These are phyloP conservation scores for Ornithoptera alexandrae DNA, from an alignment of 2,888 invertebrate genomes.

Conservation along the genomic window DNA sequence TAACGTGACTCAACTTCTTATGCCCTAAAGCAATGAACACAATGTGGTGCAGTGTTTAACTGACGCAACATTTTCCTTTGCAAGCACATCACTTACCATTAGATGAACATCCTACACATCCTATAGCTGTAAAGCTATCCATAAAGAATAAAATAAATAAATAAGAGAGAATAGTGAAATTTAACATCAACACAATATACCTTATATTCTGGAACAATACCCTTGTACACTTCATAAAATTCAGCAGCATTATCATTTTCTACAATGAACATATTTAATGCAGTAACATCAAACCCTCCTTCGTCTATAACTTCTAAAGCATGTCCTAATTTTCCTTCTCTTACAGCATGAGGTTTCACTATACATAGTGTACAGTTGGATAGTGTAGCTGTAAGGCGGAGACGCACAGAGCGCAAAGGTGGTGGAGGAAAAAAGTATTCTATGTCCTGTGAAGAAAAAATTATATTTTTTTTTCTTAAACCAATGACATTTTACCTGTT, in stretches of 20 bases:
- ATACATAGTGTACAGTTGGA: constrained; percentile 88
- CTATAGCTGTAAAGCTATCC: too few relatives aligned
- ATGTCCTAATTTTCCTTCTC: constrained; percentile 85
- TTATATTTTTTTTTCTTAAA: too few relatives aligned
- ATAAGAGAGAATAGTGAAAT: not conserved
- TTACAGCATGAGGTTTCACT: constrained; percentile 93
- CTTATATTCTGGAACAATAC: constrained; percentile 88
- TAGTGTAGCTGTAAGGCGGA: constrained; percentile 78
- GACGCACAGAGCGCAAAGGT: constrained; percentile 53
- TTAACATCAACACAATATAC: constrained; percentile 53
- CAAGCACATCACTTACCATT: too few relatives aligned
- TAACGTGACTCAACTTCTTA: too few relatives aligned
- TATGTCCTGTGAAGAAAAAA: constrained; percentile 67
- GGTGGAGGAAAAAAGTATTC: constrained; percentile 82
- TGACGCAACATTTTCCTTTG: too few relatives aligned
- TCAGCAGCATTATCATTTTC: constrained; percentile 92
- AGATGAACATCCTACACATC: too few relatives aligned
- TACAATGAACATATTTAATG: constrained; percentile 88
- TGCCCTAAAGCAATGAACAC: too few relatives aligned
- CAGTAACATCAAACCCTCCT: constrained; percentile 88
- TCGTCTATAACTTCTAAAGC: constrained; percentile 85
- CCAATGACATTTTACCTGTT: too few relatives aligned
- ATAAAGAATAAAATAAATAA: too few relatives aligned
- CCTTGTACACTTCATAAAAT: constrained; percentile 95
- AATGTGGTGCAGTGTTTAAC: too few relatives aligned